Conservation (phyloP, 2,888 invertebrate genomes). For the Hemistola chrysoprasaria region DNA sequence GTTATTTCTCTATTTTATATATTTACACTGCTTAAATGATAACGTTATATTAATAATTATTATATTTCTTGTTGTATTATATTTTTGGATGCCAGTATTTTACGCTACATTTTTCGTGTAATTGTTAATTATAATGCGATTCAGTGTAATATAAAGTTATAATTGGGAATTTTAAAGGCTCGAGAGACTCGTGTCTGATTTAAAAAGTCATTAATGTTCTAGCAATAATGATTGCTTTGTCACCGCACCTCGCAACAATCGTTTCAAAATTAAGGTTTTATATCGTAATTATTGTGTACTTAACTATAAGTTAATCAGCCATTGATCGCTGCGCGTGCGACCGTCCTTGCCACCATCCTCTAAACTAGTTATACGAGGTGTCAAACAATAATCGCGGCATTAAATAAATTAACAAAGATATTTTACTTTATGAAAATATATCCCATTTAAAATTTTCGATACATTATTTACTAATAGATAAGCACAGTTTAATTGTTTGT, state of each 20-base stretch:
- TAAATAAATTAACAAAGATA: slow-evolving; percentile 4
- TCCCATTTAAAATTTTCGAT: too few relatives aligned
- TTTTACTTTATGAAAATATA: background rate
- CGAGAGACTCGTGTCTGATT: slow-evolving; percentile 29
- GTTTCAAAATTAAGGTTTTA: slow-evolving; percentile 70
- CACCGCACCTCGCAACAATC: slow-evolving; percentile 69
- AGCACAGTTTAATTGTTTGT: too few relatives aligned
- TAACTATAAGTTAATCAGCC: slow-evolving; percentile 63
- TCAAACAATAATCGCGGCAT: slow-evolving; percentile 1
- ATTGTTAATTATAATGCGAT: slow-evolving; percentile 55
- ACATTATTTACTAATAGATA: too few relatives aligned
- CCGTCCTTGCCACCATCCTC: slow-evolving; percentile 82
- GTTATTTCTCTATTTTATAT: slow-evolving; percentile 74
- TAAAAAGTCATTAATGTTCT: slow-evolving; percentile 20
- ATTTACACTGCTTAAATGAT: slow-evolving; percentile 78
- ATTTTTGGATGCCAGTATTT: slow-evolving; percentile 78
- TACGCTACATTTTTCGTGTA: slow-evolving; percentile 68
- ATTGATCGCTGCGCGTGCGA: slow-evolving; percentile 74
- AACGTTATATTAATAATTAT: slow-evolving; percentile 73
- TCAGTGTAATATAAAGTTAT: slow-evolving; percentile 36
- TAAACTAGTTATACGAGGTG: slow-evolving; percentile 72
- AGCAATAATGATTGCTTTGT: slow-evolving; percentile 48
- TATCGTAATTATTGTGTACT: slow-evolving; percentile 64
- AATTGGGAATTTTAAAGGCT: slow-evolving; percentile 36
- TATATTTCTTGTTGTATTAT: slow-evolving; percentile 75